Evolutionary conservation across 1,140 invertebrate species (phyloP).

Genomic region (Sitobion miscanthi): DNA sequence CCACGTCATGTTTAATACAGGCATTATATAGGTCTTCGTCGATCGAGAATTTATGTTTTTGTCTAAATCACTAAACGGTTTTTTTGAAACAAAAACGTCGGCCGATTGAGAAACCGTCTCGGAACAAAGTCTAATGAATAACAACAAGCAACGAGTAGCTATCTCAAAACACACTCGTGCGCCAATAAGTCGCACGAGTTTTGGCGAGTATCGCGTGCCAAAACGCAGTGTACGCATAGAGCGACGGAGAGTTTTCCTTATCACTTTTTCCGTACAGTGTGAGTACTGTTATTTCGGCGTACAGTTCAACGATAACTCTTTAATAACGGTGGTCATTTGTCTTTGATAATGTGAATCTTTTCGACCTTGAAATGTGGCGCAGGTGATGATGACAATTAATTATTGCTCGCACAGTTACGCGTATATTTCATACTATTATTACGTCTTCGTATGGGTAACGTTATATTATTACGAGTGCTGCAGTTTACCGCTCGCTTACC

Average conservation of each 20-base stretch:
- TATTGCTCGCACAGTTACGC: no score
- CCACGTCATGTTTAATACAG: no score
- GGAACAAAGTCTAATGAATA: background rate
- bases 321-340: background rate
- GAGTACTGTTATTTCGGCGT: background rate
- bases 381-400: no score
- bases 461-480: background rate
- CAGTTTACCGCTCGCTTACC: background rate
- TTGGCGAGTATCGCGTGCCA: background rate
- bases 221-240: background rate
- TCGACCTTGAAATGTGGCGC: background rate
- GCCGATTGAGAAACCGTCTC: background rate
- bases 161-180: background rate
- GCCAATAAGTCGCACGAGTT: background rate
- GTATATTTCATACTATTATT: no score
- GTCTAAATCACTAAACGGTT: background rate
- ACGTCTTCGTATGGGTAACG: background rate
- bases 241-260: background rate
- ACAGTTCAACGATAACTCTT: background rate
- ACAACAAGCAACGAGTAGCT: background rate
- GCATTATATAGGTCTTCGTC: background rate
- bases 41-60: background rate
- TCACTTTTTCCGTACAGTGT: background rate
- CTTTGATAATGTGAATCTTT: background rate
- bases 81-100: background rate